Evolutionary conservation across 2,113 vertebrate genomes (phyloP), one percentile per base, ranked within the genome.

Genomic region (Notothenia coriiceps): DNA sequence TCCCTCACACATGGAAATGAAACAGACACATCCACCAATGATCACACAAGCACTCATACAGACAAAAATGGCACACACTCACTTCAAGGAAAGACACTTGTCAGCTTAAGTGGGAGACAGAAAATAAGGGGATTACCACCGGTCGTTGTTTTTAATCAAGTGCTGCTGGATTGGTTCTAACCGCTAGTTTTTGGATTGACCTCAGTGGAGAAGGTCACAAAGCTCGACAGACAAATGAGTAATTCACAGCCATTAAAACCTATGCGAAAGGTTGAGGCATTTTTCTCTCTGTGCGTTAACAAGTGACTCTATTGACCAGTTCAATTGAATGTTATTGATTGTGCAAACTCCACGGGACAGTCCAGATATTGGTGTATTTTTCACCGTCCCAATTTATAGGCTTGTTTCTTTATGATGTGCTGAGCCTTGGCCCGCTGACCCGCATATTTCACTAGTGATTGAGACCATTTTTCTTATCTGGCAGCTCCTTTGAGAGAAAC

Each of bases 81-180:
- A 60, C 57, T 82, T 87, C 57, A 83, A 71, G 68, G 63, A 33
- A 40, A 40, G 35, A 40, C 70, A 84, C 77, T 85, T 43, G 54
- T 47, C 20, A 49, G 63, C 66, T 76, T 50, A 85, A 91, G 89
- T 87, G 80, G 86, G 46, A 55, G 74, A 68, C 10, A 72, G 77
- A 84, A 92, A 92, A 89, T 92, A 65, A 89, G 83, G 82, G 79
- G 89, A 91, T 93, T 90, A 92, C 66, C 52, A 77, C 60, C 6
- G 65, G 71, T 74, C 75, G 33, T 84, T 70, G 79, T 79, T 85
- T 84, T 80, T 89, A 91, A 87, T 92, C 87, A 87, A 73, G 54
- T 5, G 2, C 54, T 20, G 72, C 44, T 76, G 70, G 72, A 84
- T 84, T 81, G 70, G 70, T 80, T 67, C 70, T 81, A 79, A 89